Percentiles rank a stretch among this genome's conserved stretches.
phyloP scores from a whole-genome alignment of 2,888 invertebrate genomes.

The Junonia oenone region DNA sequence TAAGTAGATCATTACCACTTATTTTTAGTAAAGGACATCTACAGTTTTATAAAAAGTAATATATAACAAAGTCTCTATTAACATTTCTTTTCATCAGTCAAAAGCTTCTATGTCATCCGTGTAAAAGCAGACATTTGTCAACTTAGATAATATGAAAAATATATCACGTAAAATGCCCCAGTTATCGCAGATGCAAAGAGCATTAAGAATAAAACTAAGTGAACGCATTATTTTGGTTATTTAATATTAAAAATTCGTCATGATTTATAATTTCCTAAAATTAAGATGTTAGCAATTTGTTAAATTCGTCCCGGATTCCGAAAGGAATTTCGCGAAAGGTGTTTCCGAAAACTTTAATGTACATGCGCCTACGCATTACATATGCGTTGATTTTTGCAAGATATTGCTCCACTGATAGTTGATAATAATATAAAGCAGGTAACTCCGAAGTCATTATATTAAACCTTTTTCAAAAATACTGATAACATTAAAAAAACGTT shows the following conservation, averaged over 20 bases:
- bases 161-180: not conserved
- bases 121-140: too few species aligned
- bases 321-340: not conserved
- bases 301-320: not conserved
- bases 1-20: too few species aligned
- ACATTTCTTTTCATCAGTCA: too few species aligned
- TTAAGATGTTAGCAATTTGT: not conserved
- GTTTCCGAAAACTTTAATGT: constrained; percentile 1
- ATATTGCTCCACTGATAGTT: not conserved
- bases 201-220: not conserved
- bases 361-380: not conserved
- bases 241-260: not conserved
- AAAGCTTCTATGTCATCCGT: too few species aligned
- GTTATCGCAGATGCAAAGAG: not conserved
- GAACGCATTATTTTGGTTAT: not conserved
- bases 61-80: too few species aligned
- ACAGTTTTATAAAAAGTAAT: too few species aligned
- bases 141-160: too few species aligned
- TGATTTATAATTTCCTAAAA: not conserved
- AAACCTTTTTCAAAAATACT: too few species aligned
- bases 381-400: not conserved
- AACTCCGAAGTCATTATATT: too few species aligned
- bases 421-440: not conserved
- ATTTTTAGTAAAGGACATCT: too few species aligned
- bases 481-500: too few species aligned